Base-by-base conservation (phyloP, 1,140 invertebrate species). In the Caenorhabditis briggsae region DNA sequence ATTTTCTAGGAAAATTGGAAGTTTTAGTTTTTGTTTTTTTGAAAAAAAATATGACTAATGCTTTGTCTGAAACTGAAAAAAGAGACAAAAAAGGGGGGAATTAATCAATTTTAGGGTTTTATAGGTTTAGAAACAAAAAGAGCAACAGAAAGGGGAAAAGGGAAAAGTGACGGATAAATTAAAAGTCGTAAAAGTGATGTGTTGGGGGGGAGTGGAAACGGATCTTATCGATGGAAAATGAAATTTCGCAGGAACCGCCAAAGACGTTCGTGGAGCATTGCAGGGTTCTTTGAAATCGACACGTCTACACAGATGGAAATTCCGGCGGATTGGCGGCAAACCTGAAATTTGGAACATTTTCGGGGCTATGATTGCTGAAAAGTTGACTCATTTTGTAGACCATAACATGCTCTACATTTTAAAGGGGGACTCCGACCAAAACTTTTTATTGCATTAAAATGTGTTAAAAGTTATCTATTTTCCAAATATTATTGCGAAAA, bases 241-340 rank as follows among this genome's bases (percentile, higher is more conserved):
- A 78, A 78, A 78, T 78, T 78, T 18, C 70, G 70, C 0, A 78
- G n/a, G 46, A 78, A 78, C 50, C 70, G 70, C 70, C 70, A 78
- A 6, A 78, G 46, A 78, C 70, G 70, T 78, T 78, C 70, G 46
- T 78, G 70, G 3, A 78, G 33, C 46, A 78, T 50, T 50, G 70
- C 70, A 78, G 70, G 70, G 46, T 78, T 78, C 41, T 41, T 78
- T 18, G 70, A 48, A 6, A 78, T 78, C 46, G 70, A 78, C 70
- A 85, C 50, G 53, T 85, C 84, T 9, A 85, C 84, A 78, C 84
- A 85, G 5, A 85, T 20, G 2, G 84, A 85, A 1, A 85, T 48
- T 74, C 65, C 84, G 48, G 64, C 84, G 12, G 65, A 64, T 55
- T 74, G 84, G 14, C 84, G 84, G 53, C 84, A 85, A 12, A 85